These are phyloP conservation scores for Caerostris extrusa DNA, from an alignment of 1,140 invertebrate genomes.

Conservation along the genomic window DNA sequence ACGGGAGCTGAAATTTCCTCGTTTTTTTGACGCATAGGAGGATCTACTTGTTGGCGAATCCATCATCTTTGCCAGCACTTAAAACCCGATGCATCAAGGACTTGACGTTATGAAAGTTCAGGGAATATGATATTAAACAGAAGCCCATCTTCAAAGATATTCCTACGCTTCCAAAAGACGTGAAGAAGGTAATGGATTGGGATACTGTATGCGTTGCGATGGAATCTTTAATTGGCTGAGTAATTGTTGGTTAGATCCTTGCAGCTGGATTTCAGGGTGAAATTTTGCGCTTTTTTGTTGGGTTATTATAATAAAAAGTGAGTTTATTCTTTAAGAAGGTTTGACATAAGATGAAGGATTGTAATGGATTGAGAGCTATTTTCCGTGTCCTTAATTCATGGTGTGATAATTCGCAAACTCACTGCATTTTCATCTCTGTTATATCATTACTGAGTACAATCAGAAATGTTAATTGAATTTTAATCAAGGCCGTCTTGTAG, in stretches of 20 bases:
- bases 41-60: background rate
- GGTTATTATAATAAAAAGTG: background rate
- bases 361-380: background rate
- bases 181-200: background rate
- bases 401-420: slow-evolving; percentile 23
- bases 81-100: background rate
- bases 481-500: background rate
- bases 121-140: slow-evolving; percentile 16
- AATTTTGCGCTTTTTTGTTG: background rate
- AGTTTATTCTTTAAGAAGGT: background rate
- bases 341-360: background rate
- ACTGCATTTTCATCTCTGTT: slow-evolving; percentile 3
- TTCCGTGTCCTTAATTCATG: background rate
- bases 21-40: background rate
- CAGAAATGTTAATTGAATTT: background rate
- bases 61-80: slow-evolving; percentile 5
- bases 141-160: background rate
- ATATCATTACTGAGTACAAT: background rate
- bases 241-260: background rate
- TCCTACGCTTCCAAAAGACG: background rate
- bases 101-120: background rate
- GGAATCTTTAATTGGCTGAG: background rate
- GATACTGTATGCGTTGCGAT: background rate
- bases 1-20: background rate
- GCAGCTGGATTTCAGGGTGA: background rate